A percentile compares a stretch with the other conserved stretches of the same genome.
Conservation (phyloP, 1,140 invertebrate genomes). For the Apis cerana region DNA sequence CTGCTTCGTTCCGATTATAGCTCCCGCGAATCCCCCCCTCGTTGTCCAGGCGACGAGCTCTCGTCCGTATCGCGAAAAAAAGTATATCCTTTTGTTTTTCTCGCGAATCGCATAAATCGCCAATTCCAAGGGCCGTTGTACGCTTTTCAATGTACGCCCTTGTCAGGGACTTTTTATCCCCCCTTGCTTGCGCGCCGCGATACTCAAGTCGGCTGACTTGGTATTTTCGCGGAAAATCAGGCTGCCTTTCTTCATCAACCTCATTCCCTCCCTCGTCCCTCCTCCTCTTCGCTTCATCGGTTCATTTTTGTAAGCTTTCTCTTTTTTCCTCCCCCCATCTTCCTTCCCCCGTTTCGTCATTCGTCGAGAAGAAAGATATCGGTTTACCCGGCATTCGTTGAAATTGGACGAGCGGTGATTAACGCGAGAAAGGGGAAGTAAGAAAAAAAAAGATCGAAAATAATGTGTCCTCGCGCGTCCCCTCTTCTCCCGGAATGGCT, state of each 20-base stretch:
- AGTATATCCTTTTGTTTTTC: slow-evolving; percentile 10
- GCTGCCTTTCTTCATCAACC: not conserved
- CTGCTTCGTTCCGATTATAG: slow-evolving; percentile 53
- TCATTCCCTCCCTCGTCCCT: no score
- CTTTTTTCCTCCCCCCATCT: no score
- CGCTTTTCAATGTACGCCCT: not conserved
- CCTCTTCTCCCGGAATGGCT: not conserved
- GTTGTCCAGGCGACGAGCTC: not conserved
- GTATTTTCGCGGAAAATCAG: slow-evolving; percentile 23
- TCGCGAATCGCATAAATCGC: slow-evolving; percentile 39
- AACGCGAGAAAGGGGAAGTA: not conserved
- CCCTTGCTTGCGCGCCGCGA: not conserved
- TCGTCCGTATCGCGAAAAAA: slow-evolving; percentile 41
- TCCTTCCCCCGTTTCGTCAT: not conserved
- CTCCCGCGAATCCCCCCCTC: not conserved
- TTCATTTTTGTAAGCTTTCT: not conserved
- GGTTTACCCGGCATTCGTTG: not conserved
- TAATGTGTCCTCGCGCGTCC: slow-evolving; percentile 12
- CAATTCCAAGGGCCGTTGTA: not conserved
- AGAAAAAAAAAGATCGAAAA: not conserved
- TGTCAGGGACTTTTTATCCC: not conserved
- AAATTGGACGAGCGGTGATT: not conserved
- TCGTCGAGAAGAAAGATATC: not conserved
- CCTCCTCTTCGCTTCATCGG: no score
- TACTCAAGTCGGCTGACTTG: not conserved